Conservation (phyloP, 2,113 vertebrate species). For the Arvicanthis niloticus region DNA sequence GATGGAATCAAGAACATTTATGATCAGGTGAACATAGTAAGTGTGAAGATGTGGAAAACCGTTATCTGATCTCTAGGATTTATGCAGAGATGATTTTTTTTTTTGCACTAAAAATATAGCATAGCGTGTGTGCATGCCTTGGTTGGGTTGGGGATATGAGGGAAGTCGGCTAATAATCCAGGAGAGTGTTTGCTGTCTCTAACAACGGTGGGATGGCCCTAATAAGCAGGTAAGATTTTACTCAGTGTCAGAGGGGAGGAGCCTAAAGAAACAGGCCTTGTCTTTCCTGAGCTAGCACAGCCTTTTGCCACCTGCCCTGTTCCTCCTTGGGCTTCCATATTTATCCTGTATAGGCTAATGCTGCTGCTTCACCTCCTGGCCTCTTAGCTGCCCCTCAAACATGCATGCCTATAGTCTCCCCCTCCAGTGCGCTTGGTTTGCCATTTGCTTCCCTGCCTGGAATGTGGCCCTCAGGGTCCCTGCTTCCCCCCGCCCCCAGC, state of each 20-base stretch:
- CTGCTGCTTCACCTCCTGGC: accelerated
- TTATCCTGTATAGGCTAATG: accelerated
- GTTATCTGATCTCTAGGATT: constrained; percentile 23
- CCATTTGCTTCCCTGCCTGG: not conserved
- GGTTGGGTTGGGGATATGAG: not conserved
- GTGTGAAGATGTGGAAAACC: not conserved
- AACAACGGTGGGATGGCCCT: not conserved
- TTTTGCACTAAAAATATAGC: not conserved
- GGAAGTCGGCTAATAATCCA: not conserved
- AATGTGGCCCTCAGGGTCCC: not conserved
- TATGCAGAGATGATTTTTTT: not conserved
- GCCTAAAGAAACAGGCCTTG: not conserved
- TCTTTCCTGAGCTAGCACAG: not conserved
- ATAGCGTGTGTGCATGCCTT: not conserved
- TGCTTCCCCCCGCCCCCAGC: too few species aligned
- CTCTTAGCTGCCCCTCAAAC: not conserved
- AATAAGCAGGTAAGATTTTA: not conserved
- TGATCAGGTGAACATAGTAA: constrained; percentile 17
- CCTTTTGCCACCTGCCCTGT: accelerated
- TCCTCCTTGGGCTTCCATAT: not conserved
- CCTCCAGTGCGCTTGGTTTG: not conserved
- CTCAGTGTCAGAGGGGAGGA: not conserved
- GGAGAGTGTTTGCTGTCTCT: not conserved
- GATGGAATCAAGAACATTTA: not conserved
- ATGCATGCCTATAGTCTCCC: too few species aligned